These are phyloP conservation scores for Ganaspis sp. DNA, from an alignment of 1,140 invertebrate genomes.

Conservation along the genomic window DNA sequence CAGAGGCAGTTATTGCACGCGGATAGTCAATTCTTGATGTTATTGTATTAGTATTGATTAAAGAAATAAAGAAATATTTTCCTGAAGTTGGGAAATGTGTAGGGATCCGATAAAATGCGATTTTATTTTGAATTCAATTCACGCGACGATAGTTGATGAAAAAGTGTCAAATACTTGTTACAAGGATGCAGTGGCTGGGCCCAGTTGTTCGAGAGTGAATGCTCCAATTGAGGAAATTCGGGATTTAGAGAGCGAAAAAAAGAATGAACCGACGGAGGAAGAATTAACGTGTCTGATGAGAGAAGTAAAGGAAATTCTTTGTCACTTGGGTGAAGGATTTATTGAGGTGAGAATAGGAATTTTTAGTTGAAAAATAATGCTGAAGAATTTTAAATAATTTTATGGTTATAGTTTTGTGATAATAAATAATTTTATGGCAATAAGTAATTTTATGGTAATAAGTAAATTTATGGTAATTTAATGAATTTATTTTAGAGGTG, in stretches of 20 bases:
- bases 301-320: slow-evolving; percentile 87
- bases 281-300: slow-evolving; percentile 80
- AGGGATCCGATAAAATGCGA: slow-evolving; percentile 80
- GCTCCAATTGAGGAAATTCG: slow-evolving; percentile 29
- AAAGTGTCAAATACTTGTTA: neutral
- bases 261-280: slow-evolving; percentile 56
- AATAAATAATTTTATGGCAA: too few relatives aligned
- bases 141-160: slow-evolving; percentile 57
- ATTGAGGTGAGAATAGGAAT: slow-evolving; percentile 74
- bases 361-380: too few relatives aligned
- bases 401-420: too few relatives aligned
- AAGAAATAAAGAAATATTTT: slow-evolving; percentile 31
- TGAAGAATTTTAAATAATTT: too few relatives aligned
- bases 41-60: too few relatives aligned
- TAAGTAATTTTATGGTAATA: too few relatives aligned
- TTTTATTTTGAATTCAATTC: slow-evolving; percentile 77
- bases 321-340: slow-evolving; percentile 86
- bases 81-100: slow-evolving; percentile 50
- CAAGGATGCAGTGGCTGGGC: slow-evolving; percentile 38
- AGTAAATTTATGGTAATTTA: neutral
- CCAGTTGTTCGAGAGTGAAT: slow-evolving; percentile 45
- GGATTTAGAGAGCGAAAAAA: slow-evolving; percentile 32
- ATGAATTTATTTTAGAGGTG: slow-evolving; percentile 79
- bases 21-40: too few relatives aligned
- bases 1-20: too few relatives aligned